Conservation (phyloP, 2,888 invertebrate genomes). For the Augochlorella aurata region DNA sequence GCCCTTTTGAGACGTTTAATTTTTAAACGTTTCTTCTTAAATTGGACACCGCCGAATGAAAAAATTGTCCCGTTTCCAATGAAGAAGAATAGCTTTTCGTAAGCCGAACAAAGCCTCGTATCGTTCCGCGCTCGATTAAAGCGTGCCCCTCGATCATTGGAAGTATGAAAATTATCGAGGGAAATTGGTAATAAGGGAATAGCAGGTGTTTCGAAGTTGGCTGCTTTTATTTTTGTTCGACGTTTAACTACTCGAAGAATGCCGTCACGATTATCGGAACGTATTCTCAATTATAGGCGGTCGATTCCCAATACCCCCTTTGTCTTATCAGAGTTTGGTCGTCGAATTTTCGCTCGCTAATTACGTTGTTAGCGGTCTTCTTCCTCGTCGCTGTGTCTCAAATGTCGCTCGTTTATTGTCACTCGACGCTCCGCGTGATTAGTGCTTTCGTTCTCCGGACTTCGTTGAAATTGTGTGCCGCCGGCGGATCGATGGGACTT, state of each 20-base stretch:
- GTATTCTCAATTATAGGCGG: not conserved
- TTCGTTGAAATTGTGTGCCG: constrained; percentile 22
- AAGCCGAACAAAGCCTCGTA: too few species aligned
- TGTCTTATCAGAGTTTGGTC: constrained; percentile 14
- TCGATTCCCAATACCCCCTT: constrained; percentile 14
- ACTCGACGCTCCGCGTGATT: constrained; percentile 44
- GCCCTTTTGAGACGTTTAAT: too few species aligned
- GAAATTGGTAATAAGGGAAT: not conserved
- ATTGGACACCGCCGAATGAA: too few species aligned
- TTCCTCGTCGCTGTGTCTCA: constrained; percentile 38
- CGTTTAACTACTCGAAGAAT: too few species aligned
- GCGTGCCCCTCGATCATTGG: too few species aligned
- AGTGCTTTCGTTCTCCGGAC: constrained; percentile 29
- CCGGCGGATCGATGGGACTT: constrained; percentile 25
- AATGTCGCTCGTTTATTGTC: constrained; percentile 56
- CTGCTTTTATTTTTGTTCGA: not conserved
- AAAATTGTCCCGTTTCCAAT: too few species aligned
- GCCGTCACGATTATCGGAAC: constrained; percentile 1
- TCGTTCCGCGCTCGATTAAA: not conserved
- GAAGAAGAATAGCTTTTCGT: too few species aligned
- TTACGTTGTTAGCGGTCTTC: constrained; percentile 50
- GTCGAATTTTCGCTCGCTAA: constrained; percentile 40
- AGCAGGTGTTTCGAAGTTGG: not conserved
- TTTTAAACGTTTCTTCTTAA: too few species aligned
- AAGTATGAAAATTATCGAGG: not conserved